Conservation (phyloP, 2,113 vertebrate genomes). For the Murina feae region DNA sequence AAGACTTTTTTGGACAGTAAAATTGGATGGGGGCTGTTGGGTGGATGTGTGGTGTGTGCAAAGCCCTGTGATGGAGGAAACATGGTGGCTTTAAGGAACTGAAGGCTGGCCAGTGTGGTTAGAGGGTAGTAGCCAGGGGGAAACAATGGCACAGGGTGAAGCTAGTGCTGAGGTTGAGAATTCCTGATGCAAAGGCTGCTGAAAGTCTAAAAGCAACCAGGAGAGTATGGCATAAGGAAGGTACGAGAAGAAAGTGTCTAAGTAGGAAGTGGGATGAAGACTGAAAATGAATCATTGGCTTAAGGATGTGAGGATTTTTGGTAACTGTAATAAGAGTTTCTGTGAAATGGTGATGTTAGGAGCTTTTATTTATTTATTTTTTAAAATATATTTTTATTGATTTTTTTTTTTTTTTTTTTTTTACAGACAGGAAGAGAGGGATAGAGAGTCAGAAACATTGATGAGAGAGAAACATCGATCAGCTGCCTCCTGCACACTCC, state of each 20-base stretch:
- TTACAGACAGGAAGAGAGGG: too few species aligned
- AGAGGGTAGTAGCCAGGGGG: neutral
- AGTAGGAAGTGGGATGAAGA: neutral
- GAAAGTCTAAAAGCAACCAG: neutral
- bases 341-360: neutral
- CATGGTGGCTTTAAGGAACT: neutral
- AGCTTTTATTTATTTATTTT: too few species aligned
- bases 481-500: too few species aligned
- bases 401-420: too few species aligned
- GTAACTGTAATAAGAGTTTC: neutral
- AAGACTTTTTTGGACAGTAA: neutral
- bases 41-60: neutral
- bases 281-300: neutral
- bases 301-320: neutral
- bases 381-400: too few species aligned
- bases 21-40: neutral
- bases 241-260: neutral
- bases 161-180: neutral
- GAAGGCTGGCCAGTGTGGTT: neutral
- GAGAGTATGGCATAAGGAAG: neutral
- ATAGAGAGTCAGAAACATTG: too few species aligned
- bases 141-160: neutral
- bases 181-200: neutral
- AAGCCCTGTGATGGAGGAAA: neutral
- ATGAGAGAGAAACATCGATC: too few species aligned